Conservation (phyloP, 1,140 invertebrate species). For the Copidosoma floridanum region DNA sequence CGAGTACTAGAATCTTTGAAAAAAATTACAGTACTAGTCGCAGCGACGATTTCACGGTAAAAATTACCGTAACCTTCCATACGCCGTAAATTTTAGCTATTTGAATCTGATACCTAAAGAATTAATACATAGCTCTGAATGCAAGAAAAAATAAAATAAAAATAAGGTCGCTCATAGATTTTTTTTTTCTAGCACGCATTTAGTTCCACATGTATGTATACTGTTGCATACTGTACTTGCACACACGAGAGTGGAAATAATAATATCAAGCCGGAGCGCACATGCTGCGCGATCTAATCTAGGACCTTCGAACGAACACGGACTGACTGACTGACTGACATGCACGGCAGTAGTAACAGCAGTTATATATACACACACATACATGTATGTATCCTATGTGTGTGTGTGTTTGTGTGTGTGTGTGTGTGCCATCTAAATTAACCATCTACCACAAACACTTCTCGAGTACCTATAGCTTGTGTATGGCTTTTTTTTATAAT, state of each 20-base stretch:
- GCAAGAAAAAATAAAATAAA: not conserved
- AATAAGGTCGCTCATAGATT: slow-evolving; percentile 23
- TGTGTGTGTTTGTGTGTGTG: not conserved
- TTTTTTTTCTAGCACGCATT: slow-evolving; percentile 11
- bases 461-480: no score
- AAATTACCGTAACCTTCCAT: no score
- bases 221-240: not conserved
- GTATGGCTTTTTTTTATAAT: no score
- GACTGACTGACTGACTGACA: slow-evolving; percentile 15
- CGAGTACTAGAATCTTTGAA: no score
- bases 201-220: no score
- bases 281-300: slow-evolving; percentile 21
- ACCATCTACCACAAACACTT: no score
- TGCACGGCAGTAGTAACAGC: slow-evolving; percentile 18
- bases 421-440: no score
- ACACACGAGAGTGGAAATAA: slow-evolving; percentile 23
- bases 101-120: no score
- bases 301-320: slow-evolving; percentile 23
- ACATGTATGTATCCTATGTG: not conserved
- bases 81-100: no score
- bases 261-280: slow-evolving; percentile 23
- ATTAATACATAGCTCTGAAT: no score
- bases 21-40: no score
- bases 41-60: no score
- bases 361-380: not conserved